Evolutionary conservation across 2,888 invertebrate genomes (phyloP).

Genomic region (Cantharis lateralis): DNA sequence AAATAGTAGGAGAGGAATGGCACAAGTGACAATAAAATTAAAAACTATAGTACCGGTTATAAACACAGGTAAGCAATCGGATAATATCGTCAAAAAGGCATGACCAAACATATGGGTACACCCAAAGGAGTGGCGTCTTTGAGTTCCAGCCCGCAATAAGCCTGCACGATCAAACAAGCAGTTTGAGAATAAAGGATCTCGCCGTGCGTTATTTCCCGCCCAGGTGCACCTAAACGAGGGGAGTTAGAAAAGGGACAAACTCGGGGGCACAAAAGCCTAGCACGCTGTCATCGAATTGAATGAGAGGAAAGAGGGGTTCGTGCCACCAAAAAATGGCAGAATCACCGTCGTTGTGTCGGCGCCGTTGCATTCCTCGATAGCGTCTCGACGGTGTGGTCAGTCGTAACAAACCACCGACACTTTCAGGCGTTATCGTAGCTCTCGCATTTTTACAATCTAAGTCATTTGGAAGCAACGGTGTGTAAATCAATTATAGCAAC

Average conservation of each 20-base stretch:
- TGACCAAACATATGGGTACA: slow-evolving; percentile 22
- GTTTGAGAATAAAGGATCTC: slow-evolving; percentile 41
- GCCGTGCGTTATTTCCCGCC: slow-evolving; percentile 52
- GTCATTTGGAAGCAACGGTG: slow-evolving; percentile 48
- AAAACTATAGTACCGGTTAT: slow-evolving; percentile 35
- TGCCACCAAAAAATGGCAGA: slow-evolving; percentile 52
- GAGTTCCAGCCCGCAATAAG: slow-evolving; percentile 23
- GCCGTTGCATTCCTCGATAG: slow-evolving; percentile 62
- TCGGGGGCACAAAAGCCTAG: slow-evolving; percentile 48
- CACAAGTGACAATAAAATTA: slow-evolving; percentile 36
- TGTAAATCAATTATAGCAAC: slow-evolving; percentile 66
- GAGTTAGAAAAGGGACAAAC: slow-evolving; percentile 36
- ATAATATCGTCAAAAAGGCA: slow-evolving; percentile 33
- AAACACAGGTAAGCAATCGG: slow-evolving; percentile 39
- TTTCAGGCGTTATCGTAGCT: slow-evolving; percentile 33
- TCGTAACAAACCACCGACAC: slow-evolving; percentile 59
- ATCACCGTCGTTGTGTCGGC: slow-evolving; percentile 39
- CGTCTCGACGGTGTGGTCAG: slow-evolving; percentile 61
- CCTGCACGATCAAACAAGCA: slow-evolving; percentile 31
- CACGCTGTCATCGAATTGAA: slow-evolving; percentile 49
- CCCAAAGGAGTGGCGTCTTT: slow-evolving; percentile 34
- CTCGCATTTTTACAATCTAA: slow-evolving; percentile 26
- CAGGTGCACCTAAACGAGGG: slow-evolving; percentile 59
- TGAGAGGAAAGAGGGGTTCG: slow-evolving; percentile 42
- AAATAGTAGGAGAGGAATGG: slow-evolving; percentile 31